Conservation (phyloP, 2,797 vertebrate species). For the Gila robusta region DNA sequence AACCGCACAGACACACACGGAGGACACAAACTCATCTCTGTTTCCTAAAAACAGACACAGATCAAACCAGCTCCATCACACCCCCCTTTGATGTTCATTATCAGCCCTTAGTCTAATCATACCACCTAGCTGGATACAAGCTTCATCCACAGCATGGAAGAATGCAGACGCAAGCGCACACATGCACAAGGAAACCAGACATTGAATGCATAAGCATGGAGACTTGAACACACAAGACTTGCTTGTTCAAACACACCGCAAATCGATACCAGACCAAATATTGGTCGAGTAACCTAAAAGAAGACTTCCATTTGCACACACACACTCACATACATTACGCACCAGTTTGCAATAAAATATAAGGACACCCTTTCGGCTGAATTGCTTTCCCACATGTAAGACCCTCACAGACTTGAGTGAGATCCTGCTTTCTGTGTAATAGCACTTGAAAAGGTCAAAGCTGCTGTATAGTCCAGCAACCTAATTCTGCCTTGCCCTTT, state of each 20-base stretch:
- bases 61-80: slow-evolving; percentile 48
- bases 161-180: slow-evolving; percentile 14
- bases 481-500: slow-evolving; percentile 68
- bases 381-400: not conserved
- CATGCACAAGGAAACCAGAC: slow-evolving; percentile 23
- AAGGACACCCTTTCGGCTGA: slow-evolving; percentile 24
- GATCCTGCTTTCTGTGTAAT: slow-evolving; percentile 58
- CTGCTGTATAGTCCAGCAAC: slow-evolving; percentile 52
- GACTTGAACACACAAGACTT: slow-evolving; percentile 32
- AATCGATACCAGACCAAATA: slow-evolving; percentile 50
- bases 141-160: slow-evolving; percentile 53
- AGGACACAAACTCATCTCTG: slow-evolving; percentile 40
- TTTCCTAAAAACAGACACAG: slow-evolving; percentile 34
- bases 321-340: slow-evolving; percentile 32
- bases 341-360: slow-evolving; percentile 31
- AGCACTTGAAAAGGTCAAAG: slow-evolving; percentile 65
- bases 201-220: slow-evolving; percentile 2
- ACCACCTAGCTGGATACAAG: slow-evolving; percentile 53
- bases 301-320: not conserved
- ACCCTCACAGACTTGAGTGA: slow-evolving; percentile 32
- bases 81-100: slow-evolving; percentile 58
- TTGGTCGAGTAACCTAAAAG: slow-evolving; percentile 6
- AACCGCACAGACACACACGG: slow-evolving; percentile 8
- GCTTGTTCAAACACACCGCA: slow-evolving; percentile 10
- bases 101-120: slow-evolving; percentile 50